Percentiles rank a stretch among this genome's conserved stretches.
These are phyloP conservation scores for Ctenochaetus hawaiiensis DNA, from an alignment of 2,797 vertebrate species.

Conservation along the genomic window DNA sequence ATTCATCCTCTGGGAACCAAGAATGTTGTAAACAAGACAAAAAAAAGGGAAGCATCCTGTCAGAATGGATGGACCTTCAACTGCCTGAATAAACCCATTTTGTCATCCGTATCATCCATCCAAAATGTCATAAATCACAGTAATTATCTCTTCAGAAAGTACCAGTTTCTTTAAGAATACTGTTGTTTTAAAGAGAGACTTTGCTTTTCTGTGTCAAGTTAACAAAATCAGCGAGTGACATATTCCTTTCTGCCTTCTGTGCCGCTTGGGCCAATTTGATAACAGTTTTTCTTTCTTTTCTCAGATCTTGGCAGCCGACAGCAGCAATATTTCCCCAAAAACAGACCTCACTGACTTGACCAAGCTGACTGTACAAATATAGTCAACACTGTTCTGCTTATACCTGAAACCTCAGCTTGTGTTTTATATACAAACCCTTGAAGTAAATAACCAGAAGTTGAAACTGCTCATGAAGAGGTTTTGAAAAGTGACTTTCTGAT, in stretches of 20 bases:
- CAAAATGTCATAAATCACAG: background rate
- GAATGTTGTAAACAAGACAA: background rate
- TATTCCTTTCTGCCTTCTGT: too few species aligned
- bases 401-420: slow-evolving; percentile 38
- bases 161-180: too few species aligned
- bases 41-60: too few species aligned
- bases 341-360: background rate
- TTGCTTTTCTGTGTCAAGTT: too few species aligned
- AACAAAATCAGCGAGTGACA: too few species aligned
- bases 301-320: background rate
- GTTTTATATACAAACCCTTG: slow-evolving; percentile 55
- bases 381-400: slow-evolving; percentile 37
- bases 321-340: background rate
- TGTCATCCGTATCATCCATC: too few species aligned
- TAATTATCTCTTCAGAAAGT: background rate
- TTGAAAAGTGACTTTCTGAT: background rate
- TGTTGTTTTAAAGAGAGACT: too few species aligned
- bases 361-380: background rate
- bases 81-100: too few species aligned
- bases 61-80: background rate
- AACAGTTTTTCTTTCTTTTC: background rate
- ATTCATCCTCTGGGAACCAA: background rate
- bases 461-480: background rate
- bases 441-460: background rate
- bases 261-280: background rate